Percentiles rank a stretch among this genome's conserved stretches.
Conservation (phyloP, 2,797 vertebrate genomes). For the Acomys russatus region DNA sequence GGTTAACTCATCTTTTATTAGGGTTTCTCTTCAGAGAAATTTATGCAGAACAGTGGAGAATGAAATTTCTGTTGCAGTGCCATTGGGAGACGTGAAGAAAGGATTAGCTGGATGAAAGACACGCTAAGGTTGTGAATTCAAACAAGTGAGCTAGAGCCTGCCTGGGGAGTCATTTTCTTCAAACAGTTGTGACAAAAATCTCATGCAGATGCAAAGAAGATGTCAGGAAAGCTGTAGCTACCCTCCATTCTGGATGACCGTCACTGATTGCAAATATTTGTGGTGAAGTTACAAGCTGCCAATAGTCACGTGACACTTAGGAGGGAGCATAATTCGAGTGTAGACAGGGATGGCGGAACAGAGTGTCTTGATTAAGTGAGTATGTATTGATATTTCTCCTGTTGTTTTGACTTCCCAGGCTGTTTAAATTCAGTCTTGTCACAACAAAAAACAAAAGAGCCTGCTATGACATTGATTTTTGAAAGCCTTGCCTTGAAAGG, state of each 20-base stretch:
- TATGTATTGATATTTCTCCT: slow-evolving; percentile 89
- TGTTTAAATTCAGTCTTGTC: slow-evolving; percentile 90
- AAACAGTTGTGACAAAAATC: slow-evolving; percentile 66
- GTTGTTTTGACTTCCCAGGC: slow-evolving; percentile 89
- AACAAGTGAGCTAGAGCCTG: slow-evolving; percentile 48
- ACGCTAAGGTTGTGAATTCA: slow-evolving; percentile 69
- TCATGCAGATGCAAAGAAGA: slow-evolving; percentile 58
- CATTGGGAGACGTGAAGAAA: background rate
- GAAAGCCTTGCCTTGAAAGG: slow-evolving; percentile 81
- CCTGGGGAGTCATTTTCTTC: slow-evolving; percentile 57
- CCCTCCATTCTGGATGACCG: slow-evolving; percentile 50
- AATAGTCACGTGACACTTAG: background rate
- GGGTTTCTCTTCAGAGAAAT: slow-evolving; percentile 76
- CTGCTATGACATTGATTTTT: slow-evolving; percentile 87
- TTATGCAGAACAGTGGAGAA: slow-evolving; percentile 64
- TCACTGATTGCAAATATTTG: background rate
- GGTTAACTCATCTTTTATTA: slow-evolving; percentile 80
- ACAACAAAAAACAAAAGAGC: slow-evolving; percentile 90
- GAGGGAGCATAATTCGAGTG: slow-evolving; percentile 50
- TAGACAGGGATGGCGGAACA: slow-evolving; percentile 67
- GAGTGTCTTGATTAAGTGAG: slow-evolving; percentile 88
- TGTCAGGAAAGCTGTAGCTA: background rate
- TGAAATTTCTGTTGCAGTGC: slow-evolving; percentile 52
- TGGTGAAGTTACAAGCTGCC: slow-evolving; percentile 30
- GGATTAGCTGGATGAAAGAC: slow-evolving; percentile 72